Evolutionary conservation across 2,113 vertebrate genomes (phyloP).

Genomic region (Desmodus rotundus): DNA sequence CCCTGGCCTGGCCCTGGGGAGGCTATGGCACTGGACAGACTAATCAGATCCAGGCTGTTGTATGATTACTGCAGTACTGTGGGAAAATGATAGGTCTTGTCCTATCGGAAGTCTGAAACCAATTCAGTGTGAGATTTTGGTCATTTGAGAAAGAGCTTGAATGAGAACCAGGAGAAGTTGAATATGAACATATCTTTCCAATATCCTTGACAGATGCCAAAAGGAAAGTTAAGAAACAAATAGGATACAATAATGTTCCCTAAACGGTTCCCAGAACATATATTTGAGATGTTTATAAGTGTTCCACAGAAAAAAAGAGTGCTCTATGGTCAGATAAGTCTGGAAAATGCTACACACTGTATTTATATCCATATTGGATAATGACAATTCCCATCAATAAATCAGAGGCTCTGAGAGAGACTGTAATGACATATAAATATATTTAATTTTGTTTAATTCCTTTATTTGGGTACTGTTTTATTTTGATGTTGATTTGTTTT

Average conservation of each 20-base stretch:
- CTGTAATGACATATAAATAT: not conserved
- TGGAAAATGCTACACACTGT: not conserved
- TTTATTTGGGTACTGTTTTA: not conserved
- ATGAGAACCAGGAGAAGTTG: constrained; percentile 25
- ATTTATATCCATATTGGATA: not conserved
- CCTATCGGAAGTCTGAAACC: not conserved
- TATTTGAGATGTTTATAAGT: not conserved
- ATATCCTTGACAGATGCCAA: not conserved
- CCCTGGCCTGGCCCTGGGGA: not conserved
- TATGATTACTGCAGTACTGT: not conserved
- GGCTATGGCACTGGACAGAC: not conserved
- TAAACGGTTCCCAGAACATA: not conserved
- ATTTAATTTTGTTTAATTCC: not conserved
- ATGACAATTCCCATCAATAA: not conserved
- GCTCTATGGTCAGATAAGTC: not conserved
- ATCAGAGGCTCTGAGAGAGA: not conserved
- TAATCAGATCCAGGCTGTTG: not conserved
- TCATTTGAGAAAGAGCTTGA: constrained; percentile 28
- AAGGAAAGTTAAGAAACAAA: not conserved
- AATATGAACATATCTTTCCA: constrained; percentile 10
- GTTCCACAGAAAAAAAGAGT: not conserved
- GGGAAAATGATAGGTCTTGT: constrained; percentile 10
- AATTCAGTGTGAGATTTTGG: constrained; percentile 18
- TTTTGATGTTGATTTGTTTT: not conserved
- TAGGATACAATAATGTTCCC: not conserved